Base-by-base conservation (phyloP, 2,888 invertebrate genomes). In the Orthosia incerta region DNA sequence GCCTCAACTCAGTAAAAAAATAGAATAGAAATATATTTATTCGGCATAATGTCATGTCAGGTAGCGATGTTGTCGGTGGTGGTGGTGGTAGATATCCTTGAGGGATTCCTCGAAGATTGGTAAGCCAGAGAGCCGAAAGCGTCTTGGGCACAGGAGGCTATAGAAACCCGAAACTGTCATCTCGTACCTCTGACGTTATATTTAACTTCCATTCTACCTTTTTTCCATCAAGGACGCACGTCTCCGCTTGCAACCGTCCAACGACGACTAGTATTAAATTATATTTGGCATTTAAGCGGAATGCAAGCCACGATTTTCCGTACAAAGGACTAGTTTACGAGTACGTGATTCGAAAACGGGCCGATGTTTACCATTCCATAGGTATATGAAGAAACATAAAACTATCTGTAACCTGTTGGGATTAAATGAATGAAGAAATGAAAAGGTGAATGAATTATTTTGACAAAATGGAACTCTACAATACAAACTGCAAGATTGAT, bases 271-370 rank as follows among this genome's bases (percentile, higher is more conserved):
- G 59, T 69, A 70, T 71, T 61, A 57, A 74, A 83, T 81, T 81
- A 78, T 64, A 74, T 84, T 82, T 84, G 83, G 72, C 85, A 84
- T 86, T 86, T 86, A 77, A 75, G 39, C n/a, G 79, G 81, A 83
- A 86, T 86, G 84, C 71, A 68, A 67, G 7, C 59, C 62, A 78
- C 73, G 70, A 76, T 72, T 73, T 68, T 55, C 56, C 56, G 61
- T 20, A 74, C 53, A 53, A 74, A 76, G 53, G 23, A 59, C 78
- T 66, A 68, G 68, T 69, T 66, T 39, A 23, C 45, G 56, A 48
- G 51, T 53, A 79, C 73, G 67, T 64, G 70, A 65, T 57, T 56
- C 50, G 31, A 73, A 78, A 60, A 78, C 26, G 12, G 53, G 15
- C 1, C 15, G 57, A 57, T 78, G 45, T 66, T 72, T 65, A 66